Percentiles rank a stretch among this genome's conserved stretches.
Conservation (phyloP, 1,140 invertebrate genomes). For the Camponotus pennsylvanicus region DNA sequence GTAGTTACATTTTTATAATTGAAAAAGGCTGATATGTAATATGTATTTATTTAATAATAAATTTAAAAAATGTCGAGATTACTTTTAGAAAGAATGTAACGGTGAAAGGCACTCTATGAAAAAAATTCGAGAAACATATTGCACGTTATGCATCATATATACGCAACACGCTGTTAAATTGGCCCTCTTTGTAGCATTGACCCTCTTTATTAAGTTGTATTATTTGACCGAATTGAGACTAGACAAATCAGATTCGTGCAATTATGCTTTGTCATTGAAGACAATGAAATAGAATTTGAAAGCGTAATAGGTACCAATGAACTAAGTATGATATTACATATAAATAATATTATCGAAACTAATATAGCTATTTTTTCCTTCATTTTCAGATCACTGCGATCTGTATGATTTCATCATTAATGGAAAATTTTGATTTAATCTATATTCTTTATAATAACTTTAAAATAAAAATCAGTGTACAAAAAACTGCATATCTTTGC, state of each 20-base stretch:
- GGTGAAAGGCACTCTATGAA: neutral
- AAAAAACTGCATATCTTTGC: too few species aligned
- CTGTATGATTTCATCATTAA: neutral
- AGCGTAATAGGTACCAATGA: neutral
- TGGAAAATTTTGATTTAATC: neutral
- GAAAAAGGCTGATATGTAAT: neutral
- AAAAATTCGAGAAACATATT: neutral
- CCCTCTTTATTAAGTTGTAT: slow-evolving; percentile 77
- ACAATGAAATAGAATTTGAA: neutral
- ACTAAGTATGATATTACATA: neutral
- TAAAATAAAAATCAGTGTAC: neutral
- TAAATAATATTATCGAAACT: neutral
- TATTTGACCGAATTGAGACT: slow-evolving; percentile 21
- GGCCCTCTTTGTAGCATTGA: slow-evolving; percentile 70
- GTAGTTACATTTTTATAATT: slow-evolving; percentile 12
- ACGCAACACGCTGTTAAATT: slow-evolving; percentile 2
- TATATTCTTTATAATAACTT: neutral
- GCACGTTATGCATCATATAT: neutral
- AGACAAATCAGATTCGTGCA: slow-evolving; percentile 30
- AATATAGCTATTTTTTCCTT: neutral
- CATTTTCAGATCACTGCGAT: neutral
- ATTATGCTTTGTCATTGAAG: slow-evolving; percentile 37
- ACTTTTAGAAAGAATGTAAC: neutral
- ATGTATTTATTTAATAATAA: neutral
- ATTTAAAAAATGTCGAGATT: neutral